phyloP scores from a whole-genome alignment of 2,113 vertebrate genomes.

The Rhinogobius similis region DNA sequence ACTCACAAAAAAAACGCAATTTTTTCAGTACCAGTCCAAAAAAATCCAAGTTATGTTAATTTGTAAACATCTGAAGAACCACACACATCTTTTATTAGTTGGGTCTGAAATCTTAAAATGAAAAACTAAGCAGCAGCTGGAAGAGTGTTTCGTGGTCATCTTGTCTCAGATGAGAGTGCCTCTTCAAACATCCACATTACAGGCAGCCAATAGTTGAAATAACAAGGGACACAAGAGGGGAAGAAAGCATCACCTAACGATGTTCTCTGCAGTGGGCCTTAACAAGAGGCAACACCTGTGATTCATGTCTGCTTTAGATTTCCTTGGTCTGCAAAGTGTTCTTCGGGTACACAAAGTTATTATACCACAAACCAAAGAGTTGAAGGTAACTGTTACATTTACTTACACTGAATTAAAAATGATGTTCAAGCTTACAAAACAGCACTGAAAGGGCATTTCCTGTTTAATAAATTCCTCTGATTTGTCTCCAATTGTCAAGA shows the following conservation, averaged over 20 bases:
- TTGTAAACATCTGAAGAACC: conserved; percentile 5
- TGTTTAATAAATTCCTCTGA: not conserved
- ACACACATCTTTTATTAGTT: conserved; percentile 5
- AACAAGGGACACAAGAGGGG: conserved; percentile 37
- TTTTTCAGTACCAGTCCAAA: not conserved
- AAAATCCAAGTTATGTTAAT: conserved; percentile 1
- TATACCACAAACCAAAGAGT: not conserved
- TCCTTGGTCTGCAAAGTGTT: conserved; percentile 34
- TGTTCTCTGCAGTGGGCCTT: conserved; percentile 38
- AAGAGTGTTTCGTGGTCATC: conserved; percentile 41
- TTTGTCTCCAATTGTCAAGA: too few species aligned
- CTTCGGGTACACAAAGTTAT: conserved; percentile 15
- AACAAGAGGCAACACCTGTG: conserved; percentile 46
- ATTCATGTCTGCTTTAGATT: conserved; percentile 42
- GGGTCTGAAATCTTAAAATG: conserved; percentile 21
- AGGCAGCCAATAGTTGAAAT: conserved; percentile 49
- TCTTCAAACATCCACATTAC: conserved; percentile 47
- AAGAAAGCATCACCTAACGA: conserved; percentile 48
- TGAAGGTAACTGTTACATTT: not conserved
- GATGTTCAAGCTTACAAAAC: too few species aligned
- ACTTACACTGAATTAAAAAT: not conserved
- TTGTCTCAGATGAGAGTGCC: conserved; percentile 38
- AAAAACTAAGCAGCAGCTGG: conserved; percentile 48
- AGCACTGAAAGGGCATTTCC: not conserved
- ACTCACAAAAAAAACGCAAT: not conserved